A percentile compares a stretch with the other conserved stretches of the same genome.
phyloP scores from a whole-genome alignment of 1,140 invertebrate genomes.

The Ganaspis sp. region DNA sequence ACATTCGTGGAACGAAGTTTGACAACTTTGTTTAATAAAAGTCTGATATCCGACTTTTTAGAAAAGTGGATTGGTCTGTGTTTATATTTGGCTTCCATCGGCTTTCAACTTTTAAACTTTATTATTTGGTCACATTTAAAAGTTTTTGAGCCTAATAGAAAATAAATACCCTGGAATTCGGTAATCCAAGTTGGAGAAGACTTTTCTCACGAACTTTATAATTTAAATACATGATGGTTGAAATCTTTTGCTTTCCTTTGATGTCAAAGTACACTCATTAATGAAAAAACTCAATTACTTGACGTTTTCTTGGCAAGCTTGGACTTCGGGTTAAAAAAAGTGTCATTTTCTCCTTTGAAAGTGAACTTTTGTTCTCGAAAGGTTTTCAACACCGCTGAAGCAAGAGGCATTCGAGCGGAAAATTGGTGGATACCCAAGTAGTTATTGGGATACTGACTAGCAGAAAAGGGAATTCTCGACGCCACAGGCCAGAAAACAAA shows the following conservation, averaged over 20 bases:
- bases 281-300: background rate
- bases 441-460: conserved; percentile 7
- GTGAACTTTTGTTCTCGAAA: background rate
- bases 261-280: background rate
- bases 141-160: background rate
- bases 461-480: background rate
- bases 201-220: background rate
- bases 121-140: background rate
- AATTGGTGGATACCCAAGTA: background rate
- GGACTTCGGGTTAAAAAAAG: background rate
- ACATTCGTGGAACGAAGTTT: background rate
- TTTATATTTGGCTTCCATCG: conserved; percentile 1
- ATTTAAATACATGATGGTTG: background rate
- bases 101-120: background rate
- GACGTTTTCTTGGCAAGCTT: background rate
- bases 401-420: background rate
- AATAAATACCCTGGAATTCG: background rate
- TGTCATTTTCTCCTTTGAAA: background rate
- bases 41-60: background rate
- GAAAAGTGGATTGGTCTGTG: conserved; percentile 12
- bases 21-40: conserved; percentile 3
- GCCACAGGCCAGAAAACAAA: background rate
- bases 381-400: background rate
- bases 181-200: too few relatives aligned
- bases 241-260: background rate